Evolutionary conservation across 1,140 invertebrate species (phyloP).

Genomic region (Diabrotica undecimpunctata): DNA sequence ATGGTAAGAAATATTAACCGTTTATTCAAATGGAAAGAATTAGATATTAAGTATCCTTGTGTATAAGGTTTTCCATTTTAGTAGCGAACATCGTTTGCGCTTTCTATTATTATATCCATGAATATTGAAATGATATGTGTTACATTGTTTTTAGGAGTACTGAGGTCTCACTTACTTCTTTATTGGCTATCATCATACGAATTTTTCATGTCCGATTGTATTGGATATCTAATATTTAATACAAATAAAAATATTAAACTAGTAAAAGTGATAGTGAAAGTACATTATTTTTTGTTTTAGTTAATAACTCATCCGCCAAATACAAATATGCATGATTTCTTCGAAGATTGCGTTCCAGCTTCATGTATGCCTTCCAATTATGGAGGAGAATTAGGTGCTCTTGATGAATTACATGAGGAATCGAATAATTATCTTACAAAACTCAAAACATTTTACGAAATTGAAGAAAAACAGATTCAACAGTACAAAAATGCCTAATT

Average conservation of each 20-base stretch:
- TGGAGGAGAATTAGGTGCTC: constrained; percentile 47
- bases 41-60: no score
- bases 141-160: not conserved
- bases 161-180: not conserved
- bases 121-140: no score
- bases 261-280: not conserved
- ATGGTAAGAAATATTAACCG: constrained; percentile 49
- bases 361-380: constrained; percentile 50
- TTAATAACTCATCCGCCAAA: constrained; percentile 46
- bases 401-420: constrained; percentile 44
- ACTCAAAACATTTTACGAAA: constrained; percentile 47
- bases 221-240: not conserved
- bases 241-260: not conserved
- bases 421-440: constrained; percentile 43
- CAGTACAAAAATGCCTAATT: constrained; percentile 25
- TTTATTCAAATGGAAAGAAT: not conserved
- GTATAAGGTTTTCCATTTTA: no score
- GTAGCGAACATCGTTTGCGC: no score
- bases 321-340: constrained; percentile 47
- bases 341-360: constrained; percentile 45
- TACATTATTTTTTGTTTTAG: constrained; percentile 37
- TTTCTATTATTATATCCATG: no score
- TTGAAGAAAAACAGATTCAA: constrained; percentile 44
- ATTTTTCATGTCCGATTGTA: not conserved
- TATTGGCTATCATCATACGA: not conserved